Percentiles rank a stretch among this genome's conserved stretches.
Evolutionary conservation across 2,113 vertebrate species (phyloP).

Genomic region (Tor tambroides): DNA sequence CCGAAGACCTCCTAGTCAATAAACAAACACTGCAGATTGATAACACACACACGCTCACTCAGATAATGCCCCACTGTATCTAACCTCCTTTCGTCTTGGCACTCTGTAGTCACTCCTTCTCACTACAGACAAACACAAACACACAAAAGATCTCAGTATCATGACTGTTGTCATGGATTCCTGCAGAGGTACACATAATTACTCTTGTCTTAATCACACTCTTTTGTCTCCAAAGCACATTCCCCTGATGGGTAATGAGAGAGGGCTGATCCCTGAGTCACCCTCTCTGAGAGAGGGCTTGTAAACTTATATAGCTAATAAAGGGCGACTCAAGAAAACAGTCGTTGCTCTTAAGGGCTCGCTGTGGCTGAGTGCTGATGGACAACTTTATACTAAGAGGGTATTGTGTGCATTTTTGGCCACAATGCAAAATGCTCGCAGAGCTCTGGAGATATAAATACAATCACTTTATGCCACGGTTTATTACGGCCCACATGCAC

Average conservation of each 20-base stretch:
- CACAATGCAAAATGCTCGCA: background rate
- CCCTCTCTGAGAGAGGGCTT: background rate
- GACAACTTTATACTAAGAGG: background rate
- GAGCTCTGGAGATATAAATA: background rate
- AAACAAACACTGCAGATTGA: background rate
- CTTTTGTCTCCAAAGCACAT: background rate
- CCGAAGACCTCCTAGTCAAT: background rate
- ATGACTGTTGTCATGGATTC: background rate
- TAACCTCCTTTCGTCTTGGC: background rate
- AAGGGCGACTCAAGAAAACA: background rate
- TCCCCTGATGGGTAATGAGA: background rate
- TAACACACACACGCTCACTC: background rate
- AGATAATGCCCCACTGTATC: background rate
- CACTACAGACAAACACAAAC: background rate
- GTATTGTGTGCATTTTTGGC: conserved; percentile 2
- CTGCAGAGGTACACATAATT: background rate
- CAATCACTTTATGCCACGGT: background rate
- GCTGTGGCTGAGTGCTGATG: background rate
- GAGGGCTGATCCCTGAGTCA: background rate
- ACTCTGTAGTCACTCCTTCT: background rate
- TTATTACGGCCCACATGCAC: background rate
- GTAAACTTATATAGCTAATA: conserved; percentile 5
- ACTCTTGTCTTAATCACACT: background rate
- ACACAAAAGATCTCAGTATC: background rate
- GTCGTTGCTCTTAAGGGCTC: background rate